Evolutionary conservation across 2,113 vertebrate genomes (phyloP).

Genomic region (Python bivittatus): DNA sequence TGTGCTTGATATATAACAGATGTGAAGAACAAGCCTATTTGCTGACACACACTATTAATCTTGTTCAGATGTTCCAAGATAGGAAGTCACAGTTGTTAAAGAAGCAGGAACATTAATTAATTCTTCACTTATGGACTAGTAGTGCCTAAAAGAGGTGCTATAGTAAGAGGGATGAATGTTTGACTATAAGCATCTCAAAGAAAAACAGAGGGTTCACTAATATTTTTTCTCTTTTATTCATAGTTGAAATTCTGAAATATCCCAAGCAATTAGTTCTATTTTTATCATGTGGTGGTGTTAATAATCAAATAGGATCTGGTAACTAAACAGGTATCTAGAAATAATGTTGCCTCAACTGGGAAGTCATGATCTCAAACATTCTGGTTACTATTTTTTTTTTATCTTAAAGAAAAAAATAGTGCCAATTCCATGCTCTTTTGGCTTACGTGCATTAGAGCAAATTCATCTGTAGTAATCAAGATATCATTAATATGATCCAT

Average conservation of each 20-base stretch:
- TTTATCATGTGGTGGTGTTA: background rate
- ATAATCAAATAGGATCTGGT: background rate
- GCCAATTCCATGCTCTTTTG: conserved; percentile 36
- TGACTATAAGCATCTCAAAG: too few species aligned
- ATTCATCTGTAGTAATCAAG: conserved; percentile 4
- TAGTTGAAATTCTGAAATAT: background rate
- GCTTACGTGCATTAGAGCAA: background rate
- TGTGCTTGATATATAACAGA: too few species aligned
- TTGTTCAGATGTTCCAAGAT: too few species aligned
- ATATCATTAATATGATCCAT: conserved; percentile 1
- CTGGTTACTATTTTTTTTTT: conserved; percentile 41
- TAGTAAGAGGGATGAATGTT: too few species aligned
- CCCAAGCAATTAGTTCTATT: background rate
- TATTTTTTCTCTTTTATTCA: too few species aligned
- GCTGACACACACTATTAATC: too few species aligned
- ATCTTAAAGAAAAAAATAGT: conserved; percentile 23
- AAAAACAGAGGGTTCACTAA: too few species aligned
- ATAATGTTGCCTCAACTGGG: conserved; percentile 24
- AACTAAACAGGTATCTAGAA: conserved; percentile 21
- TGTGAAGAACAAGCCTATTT: too few species aligned
- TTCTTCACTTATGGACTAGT: too few species aligned
- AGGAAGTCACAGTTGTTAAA: too few species aligned
- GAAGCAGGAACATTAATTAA: too few species aligned
- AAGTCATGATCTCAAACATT: conserved; percentile 18
- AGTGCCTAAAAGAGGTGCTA: too few species aligned